These are phyloP conservation scores for Linnaemya vulpina DNA, from an alignment of 2,888 invertebrate genomes.

Conservation along the genomic window DNA sequence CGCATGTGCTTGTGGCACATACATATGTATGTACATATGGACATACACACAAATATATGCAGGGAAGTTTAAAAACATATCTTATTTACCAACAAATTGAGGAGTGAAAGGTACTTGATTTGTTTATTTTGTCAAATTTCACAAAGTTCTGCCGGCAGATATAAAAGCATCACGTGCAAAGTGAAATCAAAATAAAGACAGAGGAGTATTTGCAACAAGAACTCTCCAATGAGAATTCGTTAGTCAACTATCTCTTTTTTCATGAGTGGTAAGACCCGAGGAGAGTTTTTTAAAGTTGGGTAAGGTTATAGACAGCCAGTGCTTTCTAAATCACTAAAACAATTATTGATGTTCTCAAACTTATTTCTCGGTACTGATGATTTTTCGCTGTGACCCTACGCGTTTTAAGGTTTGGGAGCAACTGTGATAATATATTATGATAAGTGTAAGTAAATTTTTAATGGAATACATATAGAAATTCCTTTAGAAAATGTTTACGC, in stretches of 20 bases:
- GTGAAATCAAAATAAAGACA: slow-evolving; percentile 59
- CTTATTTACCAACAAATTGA: neutral
- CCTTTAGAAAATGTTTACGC: slow-evolving; percentile 51
- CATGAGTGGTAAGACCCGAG: neutral
- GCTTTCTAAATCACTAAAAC: slow-evolving; percentile 9
- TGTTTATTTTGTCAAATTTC: slow-evolving; percentile 71
- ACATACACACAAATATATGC: neutral
- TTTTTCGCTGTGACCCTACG: slow-evolving; percentile 52
- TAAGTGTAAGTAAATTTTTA: slow-evolving; percentile 62
- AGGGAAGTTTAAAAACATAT: slow-evolving; percentile 53
- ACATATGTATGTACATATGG: slow-evolving; percentile 15
- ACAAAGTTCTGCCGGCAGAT: slow-evolving; percentile 71
- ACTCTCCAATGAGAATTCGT: slow-evolving; percentile 28
- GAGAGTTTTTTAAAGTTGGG: slow-evolving; percentile 64
- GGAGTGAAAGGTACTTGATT: slow-evolving; percentile 35
- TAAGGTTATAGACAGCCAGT: slow-evolving; percentile 65
- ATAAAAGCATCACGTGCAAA: slow-evolving; percentile 67
- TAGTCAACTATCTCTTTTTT: slow-evolving; percentile 3
- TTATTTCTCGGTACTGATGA: slow-evolving; percentile 43
- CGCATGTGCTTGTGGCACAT: slow-evolving; percentile 65
- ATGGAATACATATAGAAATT: slow-evolving; percentile 46
- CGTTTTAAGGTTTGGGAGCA: slow-evolving; percentile 66
- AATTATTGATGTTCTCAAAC: slow-evolving; percentile 1
- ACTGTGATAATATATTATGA: slow-evolving; percentile 62
- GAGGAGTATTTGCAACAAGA: slow-evolving; percentile 11